phyloP scores from a whole-genome alignment of 2,888 invertebrate genomes.

The Melanostoma scalare region DNA sequence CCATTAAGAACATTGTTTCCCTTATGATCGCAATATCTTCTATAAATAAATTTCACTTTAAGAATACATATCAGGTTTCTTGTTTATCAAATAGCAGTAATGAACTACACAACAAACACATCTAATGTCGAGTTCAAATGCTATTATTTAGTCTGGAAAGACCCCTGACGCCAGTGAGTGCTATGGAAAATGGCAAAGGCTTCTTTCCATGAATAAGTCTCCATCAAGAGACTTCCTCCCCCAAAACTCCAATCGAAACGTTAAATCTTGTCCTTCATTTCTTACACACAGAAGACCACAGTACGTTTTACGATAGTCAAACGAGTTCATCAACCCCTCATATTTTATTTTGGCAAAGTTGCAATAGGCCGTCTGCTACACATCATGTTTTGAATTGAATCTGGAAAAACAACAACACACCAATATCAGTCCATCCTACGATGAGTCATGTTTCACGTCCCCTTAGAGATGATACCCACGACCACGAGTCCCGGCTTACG shows the following conservation, averaged over 20 bases:
- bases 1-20: no score
- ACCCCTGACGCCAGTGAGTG: constrained; percentile 35
- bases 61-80: neutral
- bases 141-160: constrained; percentile 36
- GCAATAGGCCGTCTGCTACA: constrained; percentile 32
- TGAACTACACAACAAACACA: neutral
- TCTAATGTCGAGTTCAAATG: constrained; percentile 1
- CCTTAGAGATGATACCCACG: constrained; percentile 1
- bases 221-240: constrained; percentile 36
- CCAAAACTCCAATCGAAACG: constrained; percentile 14
- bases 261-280: constrained; percentile 16
- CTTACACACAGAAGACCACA: constrained; percentile 1
- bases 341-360: constrained; percentile 41
- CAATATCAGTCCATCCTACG: constrained; percentile 3
- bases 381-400: constrained; percentile 31
- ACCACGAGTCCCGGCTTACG: constrained; percentile 4
- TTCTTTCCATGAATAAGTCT: constrained; percentile 19
- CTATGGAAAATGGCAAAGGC: constrained; percentile 28
- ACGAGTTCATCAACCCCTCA: constrained; percentile 60
- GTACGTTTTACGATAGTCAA: constrained; percentile 26
- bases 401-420: neutral
- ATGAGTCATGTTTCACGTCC: constrained; percentile 32
- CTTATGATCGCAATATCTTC: no score
- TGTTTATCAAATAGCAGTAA: constrained; percentile 5
- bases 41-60: no score